Evolutionary conservation across 2,888 invertebrate species (phyloP), one percentile per base, ranked within the genome.

Genomic region (Aleiodes alternator): DNA sequence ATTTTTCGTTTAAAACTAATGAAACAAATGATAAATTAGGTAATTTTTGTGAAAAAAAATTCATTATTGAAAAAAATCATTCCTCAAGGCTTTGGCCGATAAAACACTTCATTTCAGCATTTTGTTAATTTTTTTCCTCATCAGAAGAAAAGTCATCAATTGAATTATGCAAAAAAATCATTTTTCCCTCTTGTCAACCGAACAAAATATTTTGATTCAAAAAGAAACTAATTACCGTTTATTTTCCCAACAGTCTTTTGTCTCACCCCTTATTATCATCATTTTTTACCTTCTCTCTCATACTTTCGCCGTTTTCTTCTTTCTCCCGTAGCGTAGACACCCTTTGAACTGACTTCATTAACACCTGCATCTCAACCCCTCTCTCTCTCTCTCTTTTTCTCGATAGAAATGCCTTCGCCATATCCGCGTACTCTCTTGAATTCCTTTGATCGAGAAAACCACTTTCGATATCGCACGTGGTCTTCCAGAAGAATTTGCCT

Each of bases 301-400:
- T 69, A 31, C 23, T 23, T 29, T n/a, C 50, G 0, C 5, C 8
- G 12, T 50, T 50, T 16, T 50, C 50, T 66, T 66, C 16, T 50
- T 11, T 50, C 12, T 48, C 9, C n/a, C 14, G 34, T 29, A 53
- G 51, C 56, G 43, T 69, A 48, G 70, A 71, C 72, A 69, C 73
- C 73, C 78, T 82, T 80, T 80, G 78, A 80, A 69, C 80, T 76
- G 38, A 72, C 78, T 77, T 82, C 81, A 78, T 82, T 81, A 82
- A 82, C 78, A 81, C 80, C 82, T 80, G 79, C 66, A 80, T 76
- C 77, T 66, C 69, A 69, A 73, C 7, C 43, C 43, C 43, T 38
- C 77, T 79, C 79, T 82, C 23, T 23, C 34, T 34, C 34, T 34
- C 5, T 3, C 23, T 23, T 4, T 34, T 6, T 34, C 5, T 6